A percentile compares a stretch with the other conserved stretches of the same genome.
Evolutionary conservation across 2,888 invertebrate species (phyloP).

Genomic region (Sipha maydis): DNA sequence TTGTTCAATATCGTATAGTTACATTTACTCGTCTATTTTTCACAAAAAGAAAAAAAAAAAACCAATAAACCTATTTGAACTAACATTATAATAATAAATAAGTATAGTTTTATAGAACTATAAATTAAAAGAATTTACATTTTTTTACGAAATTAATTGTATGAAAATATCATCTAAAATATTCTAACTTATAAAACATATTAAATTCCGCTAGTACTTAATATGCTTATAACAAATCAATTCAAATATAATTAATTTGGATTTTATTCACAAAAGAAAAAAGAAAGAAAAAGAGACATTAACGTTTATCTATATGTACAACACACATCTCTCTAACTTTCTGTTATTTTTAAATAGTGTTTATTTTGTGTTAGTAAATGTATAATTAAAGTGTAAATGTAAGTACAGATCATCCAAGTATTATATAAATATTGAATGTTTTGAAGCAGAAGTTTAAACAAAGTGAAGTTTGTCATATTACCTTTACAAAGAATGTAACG

Average conservation of each 20-base stretch:
- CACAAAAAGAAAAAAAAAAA: too few species aligned
- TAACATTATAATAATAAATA: too few species aligned
- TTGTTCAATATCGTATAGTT: too few species aligned
- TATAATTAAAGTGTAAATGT: background rate
- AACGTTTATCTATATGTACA: background rate
- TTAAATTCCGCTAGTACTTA: too few species aligned
- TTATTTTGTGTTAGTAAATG: constrained; percentile 19
- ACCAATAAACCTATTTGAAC: too few species aligned
- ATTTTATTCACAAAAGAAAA: background rate
- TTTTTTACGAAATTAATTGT: too few species aligned
- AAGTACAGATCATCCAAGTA: background rate
- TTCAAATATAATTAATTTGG: background rate
- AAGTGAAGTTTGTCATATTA: constrained; percentile 28
- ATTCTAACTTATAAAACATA: too few species aligned
- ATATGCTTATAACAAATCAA: background rate
- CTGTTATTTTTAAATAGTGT: background rate
- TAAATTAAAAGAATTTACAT: too few species aligned
- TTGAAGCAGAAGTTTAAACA: constrained; percentile 19
- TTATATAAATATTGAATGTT: constrained; percentile 17
- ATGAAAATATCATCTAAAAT: too few species aligned
- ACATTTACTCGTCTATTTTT: too few species aligned
- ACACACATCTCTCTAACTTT: background rate
- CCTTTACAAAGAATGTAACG: constrained; percentile 4
- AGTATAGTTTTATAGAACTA: too few species aligned
- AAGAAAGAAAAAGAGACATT: background rate